Percentiles rank a stretch among this genome's conserved stretches.
These are phyloP conservation scores for Cygnus buccinator DNA, from an alignment of 2,113 vertebrate species.

Conservation along the genomic window DNA sequence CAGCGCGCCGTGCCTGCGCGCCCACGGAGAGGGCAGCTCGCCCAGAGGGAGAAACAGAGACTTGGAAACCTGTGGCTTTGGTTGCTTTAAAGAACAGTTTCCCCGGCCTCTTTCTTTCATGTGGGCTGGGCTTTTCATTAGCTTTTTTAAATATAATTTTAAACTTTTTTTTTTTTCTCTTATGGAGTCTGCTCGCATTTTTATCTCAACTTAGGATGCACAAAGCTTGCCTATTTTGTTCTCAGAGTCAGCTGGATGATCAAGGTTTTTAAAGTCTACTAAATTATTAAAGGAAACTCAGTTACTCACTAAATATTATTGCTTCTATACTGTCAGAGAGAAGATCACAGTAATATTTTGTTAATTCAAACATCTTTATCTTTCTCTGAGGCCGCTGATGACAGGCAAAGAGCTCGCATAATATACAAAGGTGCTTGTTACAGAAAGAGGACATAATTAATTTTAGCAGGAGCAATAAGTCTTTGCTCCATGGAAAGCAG, in stretches of 20 bases:
- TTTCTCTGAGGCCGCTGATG: conserved; percentile 20
- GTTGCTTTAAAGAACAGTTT: not conserved
- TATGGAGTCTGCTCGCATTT: not conserved
- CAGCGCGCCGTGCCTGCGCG: too few relatives aligned
- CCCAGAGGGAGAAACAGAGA: too few relatives aligned
- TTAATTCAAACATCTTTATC: conserved; percentile 46
- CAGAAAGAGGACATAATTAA: not conserved
- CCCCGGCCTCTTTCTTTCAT: not conserved
- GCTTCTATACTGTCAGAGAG: conserved; percentile 27
- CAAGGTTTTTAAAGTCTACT: conserved; percentile 49
- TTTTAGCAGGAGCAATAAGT: not conserved
- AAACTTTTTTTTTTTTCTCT: not conserved
- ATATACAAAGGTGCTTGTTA: conserved; percentile 16
- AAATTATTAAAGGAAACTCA: conserved; percentile 39
- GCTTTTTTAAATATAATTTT: not conserved
- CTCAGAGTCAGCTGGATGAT: conserved; percentile 29
- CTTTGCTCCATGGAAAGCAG: not conserved
- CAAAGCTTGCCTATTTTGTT: conserved; percentile 48
- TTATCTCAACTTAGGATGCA: conserved; percentile 50
- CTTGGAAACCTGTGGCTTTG: not conserved
- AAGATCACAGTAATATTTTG: conserved; percentile 73
- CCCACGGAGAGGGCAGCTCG: too few relatives aligned
- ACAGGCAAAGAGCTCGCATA: conserved; percentile 14
- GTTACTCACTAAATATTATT: conserved; percentile 35
- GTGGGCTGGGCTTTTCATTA: not conserved